These are phyloP conservation scores for Parauchenoglanis ngamensis DNA, from an alignment of 2,797 vertebrate species.

Conservation along the genomic window DNA sequence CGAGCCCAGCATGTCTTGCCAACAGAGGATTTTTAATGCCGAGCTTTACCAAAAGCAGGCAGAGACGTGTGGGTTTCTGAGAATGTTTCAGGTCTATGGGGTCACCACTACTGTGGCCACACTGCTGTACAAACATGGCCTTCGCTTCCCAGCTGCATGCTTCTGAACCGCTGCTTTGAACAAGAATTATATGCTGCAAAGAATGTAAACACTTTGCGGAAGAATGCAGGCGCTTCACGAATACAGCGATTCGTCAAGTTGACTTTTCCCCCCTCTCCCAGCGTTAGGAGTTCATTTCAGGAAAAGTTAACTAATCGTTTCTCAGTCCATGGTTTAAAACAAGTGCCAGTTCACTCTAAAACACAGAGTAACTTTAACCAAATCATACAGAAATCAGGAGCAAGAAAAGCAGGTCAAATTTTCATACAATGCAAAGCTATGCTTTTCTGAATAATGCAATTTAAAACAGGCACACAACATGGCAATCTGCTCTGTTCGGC, in stretches of 20 bases:
- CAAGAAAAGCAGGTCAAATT: background rate
- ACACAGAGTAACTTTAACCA: background rate
- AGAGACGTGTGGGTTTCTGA: slow-evolving; percentile 31
- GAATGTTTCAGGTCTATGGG: slow-evolving; percentile 42
- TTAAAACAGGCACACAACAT: background rate
- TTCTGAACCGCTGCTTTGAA: slow-evolving; percentile 35
- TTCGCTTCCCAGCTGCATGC: background rate
- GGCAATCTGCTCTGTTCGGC: background rate
- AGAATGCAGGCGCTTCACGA: slow-evolving; percentile 16
- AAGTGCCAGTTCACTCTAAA: background rate
- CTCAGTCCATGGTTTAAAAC: background rate
- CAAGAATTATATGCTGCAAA: slow-evolving; percentile 35
- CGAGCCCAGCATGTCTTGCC: background rate
- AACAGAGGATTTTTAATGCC: slow-evolving; percentile 52
- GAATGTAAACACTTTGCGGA: slow-evolving; percentile 36
- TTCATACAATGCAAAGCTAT: background rate
- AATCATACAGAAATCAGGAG: slow-evolving; percentile 4
- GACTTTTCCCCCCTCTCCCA: background rate
- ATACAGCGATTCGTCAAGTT: slow-evolving; percentile 3
- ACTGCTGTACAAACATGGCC: slow-evolving; percentile 50
- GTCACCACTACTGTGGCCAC: slow-evolving; percentile 45
- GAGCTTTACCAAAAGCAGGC: slow-evolving; percentile 26
- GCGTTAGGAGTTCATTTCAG: background rate
- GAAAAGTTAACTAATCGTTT: background rate
- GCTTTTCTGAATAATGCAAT: background rate